Evolutionary conservation across 1,140 invertebrate species (phyloP).

Genomic region (Whitmania pigra): DNA sequence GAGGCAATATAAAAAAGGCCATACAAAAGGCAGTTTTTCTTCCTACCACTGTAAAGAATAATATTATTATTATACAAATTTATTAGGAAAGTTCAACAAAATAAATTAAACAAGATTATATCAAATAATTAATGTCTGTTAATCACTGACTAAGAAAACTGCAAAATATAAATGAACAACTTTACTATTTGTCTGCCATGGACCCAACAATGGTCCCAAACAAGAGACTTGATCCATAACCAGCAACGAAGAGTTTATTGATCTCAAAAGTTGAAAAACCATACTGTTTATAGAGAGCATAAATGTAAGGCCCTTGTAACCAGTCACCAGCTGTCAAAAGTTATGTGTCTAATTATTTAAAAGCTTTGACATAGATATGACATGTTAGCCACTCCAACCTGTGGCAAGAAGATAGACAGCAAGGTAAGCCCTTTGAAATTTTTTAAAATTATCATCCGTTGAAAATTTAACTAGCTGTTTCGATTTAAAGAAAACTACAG

Average conservation of each 20-base stretch:
- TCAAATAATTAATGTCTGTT: not conserved
- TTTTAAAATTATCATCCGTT: conserved; percentile 41
- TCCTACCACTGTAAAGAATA: conserved; percentile 39
- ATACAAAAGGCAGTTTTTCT: conserved; percentile 49
- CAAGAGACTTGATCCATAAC: conserved; percentile 56
- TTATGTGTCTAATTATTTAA: not conserved
- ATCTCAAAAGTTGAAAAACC: conserved; percentile 52
- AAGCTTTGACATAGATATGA: conserved; percentile 2
- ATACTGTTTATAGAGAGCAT: conserved; percentile 57
- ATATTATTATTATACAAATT: too few species aligned
- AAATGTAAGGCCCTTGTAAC: conserved; percentile 62
- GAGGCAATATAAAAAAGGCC: conserved; percentile 52
- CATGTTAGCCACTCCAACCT: conserved; percentile 29
- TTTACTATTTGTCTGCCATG: conserved; percentile 52
- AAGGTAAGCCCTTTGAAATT: conserved; percentile 53
- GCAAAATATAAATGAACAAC: conserved; percentile 21
- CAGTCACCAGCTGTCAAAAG: conserved; percentile 51
- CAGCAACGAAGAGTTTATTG: conserved; percentile 55
- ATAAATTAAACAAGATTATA: not conserved
- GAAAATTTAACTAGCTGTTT: conserved; percentile 29
- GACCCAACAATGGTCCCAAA: conserved; percentile 55
- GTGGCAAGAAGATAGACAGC: conserved; percentile 52
- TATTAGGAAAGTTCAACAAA: not conserved
- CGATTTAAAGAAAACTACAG: conserved; percentile 35
- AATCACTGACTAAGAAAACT: not conserved